Evolutionary conservation across 2,797 vertebrate species (phyloP), one percentile per base, ranked within the genome.

Genomic region (Takifugu ocellatus): DNA sequence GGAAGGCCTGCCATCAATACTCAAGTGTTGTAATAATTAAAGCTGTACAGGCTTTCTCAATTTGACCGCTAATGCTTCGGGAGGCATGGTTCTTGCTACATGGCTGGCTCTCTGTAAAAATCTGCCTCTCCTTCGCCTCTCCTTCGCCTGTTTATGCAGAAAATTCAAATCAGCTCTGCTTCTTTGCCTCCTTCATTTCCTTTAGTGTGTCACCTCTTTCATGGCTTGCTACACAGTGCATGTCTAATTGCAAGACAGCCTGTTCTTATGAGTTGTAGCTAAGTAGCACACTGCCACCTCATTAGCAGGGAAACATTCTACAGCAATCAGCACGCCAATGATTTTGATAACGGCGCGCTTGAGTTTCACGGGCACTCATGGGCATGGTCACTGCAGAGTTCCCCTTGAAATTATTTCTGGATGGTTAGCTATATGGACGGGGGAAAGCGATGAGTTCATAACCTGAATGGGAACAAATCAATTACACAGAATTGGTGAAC

Each of bases 391-490:
- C 51, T 52, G 54, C 74, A 65, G 68, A 78, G 57, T 69, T 69
- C 69, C 59, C 62, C 47, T 72, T 77, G 63, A 70, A 81, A 75
- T 61, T 78, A 55, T 63, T 50, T 56, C 57, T 42, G 59, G 69
- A 71, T 79, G 76, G 76, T 81, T 85, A 57, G 69, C 74, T 78
- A 82, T 86, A 82, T 76, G 69, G 74, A 79, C 61, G 29, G 5
- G n/a, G n/a, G 2, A 17, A 79, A 62, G 61, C 12, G 61, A 63
- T 17, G 51, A 69, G 79, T 80, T 84, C 85, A 79, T 80, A 82
- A 84, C 78, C 75, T 78, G 74, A 85, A 87, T 74, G 74, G 77
- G 84, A 90, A 85, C 81, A 84, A 90, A 91, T 91, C 87, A 90
- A 87, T 92, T 90, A 88, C 72, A 70, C 68, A 57, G 85, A 89